These are phyloP conservation scores for Accipiter cooperii DNA, from an alignment of 2,113 vertebrate genomes.

Conservation along the genomic window DNA sequence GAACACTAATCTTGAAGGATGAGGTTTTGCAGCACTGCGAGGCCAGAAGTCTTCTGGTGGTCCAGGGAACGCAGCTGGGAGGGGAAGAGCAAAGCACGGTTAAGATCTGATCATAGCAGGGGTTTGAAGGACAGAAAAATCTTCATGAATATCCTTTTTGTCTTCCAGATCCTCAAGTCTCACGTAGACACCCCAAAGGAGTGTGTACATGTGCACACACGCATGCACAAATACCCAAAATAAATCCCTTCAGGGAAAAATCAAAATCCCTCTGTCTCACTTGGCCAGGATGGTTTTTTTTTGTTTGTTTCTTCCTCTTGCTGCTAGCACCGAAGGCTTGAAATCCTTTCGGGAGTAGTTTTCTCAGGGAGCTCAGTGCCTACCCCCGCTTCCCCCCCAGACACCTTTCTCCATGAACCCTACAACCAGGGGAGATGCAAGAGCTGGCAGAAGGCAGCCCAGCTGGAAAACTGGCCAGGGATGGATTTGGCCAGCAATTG, in stretches of 20 bases:
- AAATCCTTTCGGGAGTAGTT: neutral
- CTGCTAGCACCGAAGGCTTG: neutral
- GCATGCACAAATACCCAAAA: neutral
- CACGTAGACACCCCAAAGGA: neutral
- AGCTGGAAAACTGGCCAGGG: neutral
- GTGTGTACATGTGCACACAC: accelerated
- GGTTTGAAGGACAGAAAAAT: neutral
- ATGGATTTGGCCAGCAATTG: neutral
- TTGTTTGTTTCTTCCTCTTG: neutral
- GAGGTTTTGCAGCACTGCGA: neutral
- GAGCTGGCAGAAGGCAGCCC: neutral
- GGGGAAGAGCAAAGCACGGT: neutral
- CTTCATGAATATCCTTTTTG: neutral
- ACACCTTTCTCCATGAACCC: neutral
- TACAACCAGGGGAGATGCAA: neutral
- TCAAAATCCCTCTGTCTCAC: neutral
- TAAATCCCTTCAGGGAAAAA: neutral
- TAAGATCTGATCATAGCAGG: neutral
- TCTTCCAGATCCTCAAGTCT: neutral
- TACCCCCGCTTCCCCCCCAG: neutral
- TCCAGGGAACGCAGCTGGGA: neutral
- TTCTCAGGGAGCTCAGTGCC: neutral
- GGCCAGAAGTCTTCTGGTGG: neutral
- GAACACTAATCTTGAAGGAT: neutral
- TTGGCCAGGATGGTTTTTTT: neutral